These are phyloP conservation scores for Globia sparganii DNA, from an alignment of 2,888 invertebrate genomes.

Conservation along the genomic window DNA sequence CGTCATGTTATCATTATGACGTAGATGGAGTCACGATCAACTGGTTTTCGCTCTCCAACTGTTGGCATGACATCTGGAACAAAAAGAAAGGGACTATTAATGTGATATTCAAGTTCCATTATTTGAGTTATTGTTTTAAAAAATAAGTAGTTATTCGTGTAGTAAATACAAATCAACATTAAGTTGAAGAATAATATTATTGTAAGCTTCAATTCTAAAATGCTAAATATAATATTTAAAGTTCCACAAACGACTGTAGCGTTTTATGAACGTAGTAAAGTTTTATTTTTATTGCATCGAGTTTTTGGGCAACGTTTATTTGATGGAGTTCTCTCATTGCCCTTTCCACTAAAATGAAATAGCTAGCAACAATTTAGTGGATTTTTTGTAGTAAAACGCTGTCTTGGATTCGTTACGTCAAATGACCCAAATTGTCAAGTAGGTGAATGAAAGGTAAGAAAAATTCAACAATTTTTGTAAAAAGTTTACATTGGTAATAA, in stretches of 20 bases:
- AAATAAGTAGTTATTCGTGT: too few relatives aligned
- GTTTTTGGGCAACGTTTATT: slow-evolving; percentile 62
- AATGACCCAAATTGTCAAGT: slow-evolving; percentile 23
- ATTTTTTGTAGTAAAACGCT: slow-evolving; percentile 40
- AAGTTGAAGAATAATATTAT: slow-evolving; percentile 17
- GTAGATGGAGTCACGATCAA: slow-evolving; percentile 69
- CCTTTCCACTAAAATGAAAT: slow-evolving; percentile 46
- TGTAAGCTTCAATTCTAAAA: slow-evolving; percentile 32
- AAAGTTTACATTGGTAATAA: neutral
- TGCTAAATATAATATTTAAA: slow-evolving; percentile 52
- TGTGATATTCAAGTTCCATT: neutral
- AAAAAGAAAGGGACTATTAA: slow-evolving; percentile 66
- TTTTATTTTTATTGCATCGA: slow-evolving; percentile 62
- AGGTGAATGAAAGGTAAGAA: slow-evolving; percentile 20
- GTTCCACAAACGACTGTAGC: slow-evolving; percentile 53
- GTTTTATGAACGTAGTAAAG: slow-evolving; percentile 61
- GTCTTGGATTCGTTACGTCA: slow-evolving; percentile 30
- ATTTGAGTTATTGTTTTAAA: neutral
- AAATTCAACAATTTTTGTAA: neutral
- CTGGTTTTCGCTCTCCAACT: slow-evolving; percentile 65
- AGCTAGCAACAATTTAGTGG: slow-evolving; percentile 49
- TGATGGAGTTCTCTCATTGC: slow-evolving; percentile 54
- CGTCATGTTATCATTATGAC: slow-evolving; percentile 85
- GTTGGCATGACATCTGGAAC: slow-evolving; percentile 81
- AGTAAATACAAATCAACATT: slow-evolving; percentile 15